Evolutionary conservation across 2,888 invertebrate genomes (phyloP).

Genomic region (Drosophila setosimentum): DNA sequence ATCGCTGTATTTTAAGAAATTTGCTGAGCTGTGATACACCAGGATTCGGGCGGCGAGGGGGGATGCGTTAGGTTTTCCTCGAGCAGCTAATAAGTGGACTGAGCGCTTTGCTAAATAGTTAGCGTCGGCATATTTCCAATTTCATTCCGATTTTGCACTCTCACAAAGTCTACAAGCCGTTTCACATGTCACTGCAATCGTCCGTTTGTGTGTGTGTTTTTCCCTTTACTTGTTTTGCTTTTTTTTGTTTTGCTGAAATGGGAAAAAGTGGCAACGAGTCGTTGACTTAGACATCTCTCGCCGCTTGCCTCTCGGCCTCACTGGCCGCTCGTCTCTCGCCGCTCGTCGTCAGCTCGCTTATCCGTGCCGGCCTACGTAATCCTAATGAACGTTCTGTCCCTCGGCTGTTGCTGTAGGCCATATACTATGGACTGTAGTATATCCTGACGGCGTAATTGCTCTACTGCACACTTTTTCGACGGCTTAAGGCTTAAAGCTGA

Average conservation of each 20-base stretch:
- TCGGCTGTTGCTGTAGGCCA: constrained; percentile 13
- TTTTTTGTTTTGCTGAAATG: constrained; percentile 6
- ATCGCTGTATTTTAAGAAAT: background rate
- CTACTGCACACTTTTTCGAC: constrained; percentile 47
- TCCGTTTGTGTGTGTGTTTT: constrained; percentile 6
- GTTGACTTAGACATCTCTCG: constrained; percentile 19
- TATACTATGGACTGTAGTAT: constrained; percentile 8
- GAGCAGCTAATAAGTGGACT: constrained; percentile 3
- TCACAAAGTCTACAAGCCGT: constrained; percentile 4
- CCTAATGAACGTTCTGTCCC: constrained; percentile 57
- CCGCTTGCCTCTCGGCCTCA: constrained; percentile 7
- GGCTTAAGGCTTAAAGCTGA: constrained; percentile 36
- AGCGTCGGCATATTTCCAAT: background rate
- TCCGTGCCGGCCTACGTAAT: constrained; percentile 36
- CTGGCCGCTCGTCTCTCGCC: constrained; percentile 3
- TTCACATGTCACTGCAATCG: constrained; percentile 25
- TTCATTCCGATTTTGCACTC: constrained; percentile 2
- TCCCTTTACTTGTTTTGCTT: background rate
- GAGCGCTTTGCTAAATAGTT: background rate
- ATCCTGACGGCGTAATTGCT: constrained; percentile 48
- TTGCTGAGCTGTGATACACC: background rate
- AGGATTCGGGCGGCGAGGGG: background rate
- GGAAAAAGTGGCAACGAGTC: constrained; percentile 24
- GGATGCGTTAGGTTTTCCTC: background rate
- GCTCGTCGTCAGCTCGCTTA: constrained; percentile 25